Evolutionary conservation across 2,888 invertebrate species (phyloP).

Genomic region (Drosophila birchii): DNA sequence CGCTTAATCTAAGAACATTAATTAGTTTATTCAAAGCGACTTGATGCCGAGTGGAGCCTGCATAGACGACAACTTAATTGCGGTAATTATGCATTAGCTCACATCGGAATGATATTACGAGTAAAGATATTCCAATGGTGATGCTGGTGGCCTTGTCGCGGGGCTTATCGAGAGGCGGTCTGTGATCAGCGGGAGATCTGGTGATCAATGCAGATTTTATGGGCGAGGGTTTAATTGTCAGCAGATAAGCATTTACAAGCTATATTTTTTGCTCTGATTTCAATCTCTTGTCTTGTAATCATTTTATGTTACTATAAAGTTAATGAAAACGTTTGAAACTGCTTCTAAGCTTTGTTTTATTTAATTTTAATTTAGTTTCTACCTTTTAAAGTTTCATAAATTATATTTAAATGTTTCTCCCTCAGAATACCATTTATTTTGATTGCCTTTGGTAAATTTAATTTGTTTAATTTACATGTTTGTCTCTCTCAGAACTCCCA

Average conservation of each 20-base stretch:
- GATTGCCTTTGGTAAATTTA: constrained; percentile 4
- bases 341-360: neutral
- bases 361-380: neutral
- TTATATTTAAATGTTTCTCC: neutral
- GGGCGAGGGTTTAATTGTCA: constrained; percentile 10
- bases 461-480: constrained; percentile 25
- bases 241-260: constrained; percentile 5
- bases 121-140: constrained; percentile 5
- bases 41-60: constrained; percentile 44
- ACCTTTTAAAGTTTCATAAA: neutral
- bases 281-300: neutral
- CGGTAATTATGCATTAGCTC: constrained; percentile 69
- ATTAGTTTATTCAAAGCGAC: constrained; percentile 63
- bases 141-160: constrained; percentile 21
- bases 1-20: constrained; percentile 72
- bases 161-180: constrained; percentile 20
- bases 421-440: constrained; percentile 20
- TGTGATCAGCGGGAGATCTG: neutral
- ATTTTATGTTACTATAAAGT: neutral
- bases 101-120: constrained; percentile 32
- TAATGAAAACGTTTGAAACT: neutral
- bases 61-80: constrained; percentile 69
- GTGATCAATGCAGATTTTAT: neutral
- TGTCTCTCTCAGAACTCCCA: constrained; percentile 3
- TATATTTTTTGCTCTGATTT: neutral